Evolutionary conservation across 2,888 invertebrate genomes (phyloP), one percentile per base, ranked within the genome.

Genomic region (Empis stercorea): DNA sequence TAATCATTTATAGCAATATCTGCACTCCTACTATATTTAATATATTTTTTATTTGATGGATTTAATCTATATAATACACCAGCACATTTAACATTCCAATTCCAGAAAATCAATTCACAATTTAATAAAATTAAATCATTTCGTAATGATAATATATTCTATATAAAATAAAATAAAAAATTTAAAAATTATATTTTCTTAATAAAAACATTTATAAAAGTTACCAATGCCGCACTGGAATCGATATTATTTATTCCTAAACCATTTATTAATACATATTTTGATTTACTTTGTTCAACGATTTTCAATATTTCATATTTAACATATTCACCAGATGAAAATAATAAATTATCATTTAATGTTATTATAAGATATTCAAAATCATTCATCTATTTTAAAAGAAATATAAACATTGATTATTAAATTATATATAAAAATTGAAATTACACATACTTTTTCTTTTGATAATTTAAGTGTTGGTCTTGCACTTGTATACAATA

Each of bases 271-370:
- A 89, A 82, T 50, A 88, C 81, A 39, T 78, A 45, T 57, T 76
- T 71, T 50, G 70, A 73, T n/a, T 75, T 76, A 48, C 74, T 73
- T 55, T 75, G 73, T 10, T 73, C 82, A 14, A 79, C 83, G 70
- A 87, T 87, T 60, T 80, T 78, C 50, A 92, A 79, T 52, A 84
- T 77, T 60, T 75, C 73, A 14, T 56, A 54, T 55, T 77, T 73
- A 57, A 89, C 72, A 70, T 77, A 81, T 70, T 87, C 87, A 1
- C 87, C 84, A 4, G 87, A 81, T n/a, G 88, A 84, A 70, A 86
- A 89, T 47, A 80, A 73, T 44, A 89, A 72, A 58, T 80, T 79
- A 55, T 82, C 79, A 61, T 80, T 80, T 45, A 87, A 80, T 48
- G 74, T 75, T 39, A 84, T 79, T 55, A 83, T 61, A 56, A 78